These are phyloP conservation scores for Ailuropoda melanoleuca DNA, from an alignment of 2,113 vertebrate species.

Conservation along the genomic window DNA sequence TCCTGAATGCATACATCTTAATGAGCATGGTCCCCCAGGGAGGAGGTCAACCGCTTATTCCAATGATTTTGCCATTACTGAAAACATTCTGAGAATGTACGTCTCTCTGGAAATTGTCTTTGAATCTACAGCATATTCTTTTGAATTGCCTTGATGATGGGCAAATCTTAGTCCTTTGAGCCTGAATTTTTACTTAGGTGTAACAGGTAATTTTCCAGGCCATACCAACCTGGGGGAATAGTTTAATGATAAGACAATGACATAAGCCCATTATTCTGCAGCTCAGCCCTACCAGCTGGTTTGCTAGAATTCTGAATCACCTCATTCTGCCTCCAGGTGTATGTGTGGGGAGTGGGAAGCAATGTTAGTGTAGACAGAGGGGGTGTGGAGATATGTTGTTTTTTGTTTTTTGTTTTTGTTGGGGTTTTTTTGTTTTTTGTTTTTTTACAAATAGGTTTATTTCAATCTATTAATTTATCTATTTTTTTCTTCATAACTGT, in stretches of 20 bases:
- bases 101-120: slow-evolving; percentile 72
- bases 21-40: slow-evolving; percentile 56
- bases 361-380: not conserved
- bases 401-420: not conserved
- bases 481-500: not conserved
- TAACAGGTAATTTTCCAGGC: slow-evolving; percentile 54
- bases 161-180: slow-evolving; percentile 52
- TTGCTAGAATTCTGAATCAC: not conserved
- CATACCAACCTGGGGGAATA: slow-evolving; percentile 25
- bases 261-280: slow-evolving; percentile 39
- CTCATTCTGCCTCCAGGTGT: slow-evolving; percentile 1
- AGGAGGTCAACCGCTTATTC: slow-evolving; percentile 37
- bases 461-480: not conserved
- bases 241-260: slow-evolving; percentile 55
- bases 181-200: slow-evolving; percentile 37
- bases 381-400: not conserved
- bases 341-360: not conserved
- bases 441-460: not conserved
- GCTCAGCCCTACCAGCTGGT: not conserved
- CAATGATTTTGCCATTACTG: slow-evolving; percentile 62
- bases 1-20: slow-evolving; percentile 54
- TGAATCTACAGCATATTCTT: slow-evolving; percentile 56
- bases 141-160: slow-evolving; percentile 65
- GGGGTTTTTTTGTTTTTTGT: not conserved
- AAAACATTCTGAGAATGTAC: slow-evolving; percentile 67